Conservation (phyloP, 2,888 invertebrate genomes). For the Morpho helenor region DNA sequence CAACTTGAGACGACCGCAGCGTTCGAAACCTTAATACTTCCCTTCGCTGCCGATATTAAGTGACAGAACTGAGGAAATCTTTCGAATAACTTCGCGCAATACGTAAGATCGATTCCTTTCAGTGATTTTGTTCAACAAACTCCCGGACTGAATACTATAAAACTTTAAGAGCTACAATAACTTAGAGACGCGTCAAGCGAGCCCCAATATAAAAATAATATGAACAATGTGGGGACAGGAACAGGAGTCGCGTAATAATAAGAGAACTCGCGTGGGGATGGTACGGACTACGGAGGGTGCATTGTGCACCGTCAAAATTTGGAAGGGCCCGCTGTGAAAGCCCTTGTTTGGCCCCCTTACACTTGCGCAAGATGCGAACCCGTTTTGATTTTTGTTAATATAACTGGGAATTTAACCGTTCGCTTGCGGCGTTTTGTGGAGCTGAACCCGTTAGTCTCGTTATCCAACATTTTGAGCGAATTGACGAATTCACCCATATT, state of each 20-base stretch:
- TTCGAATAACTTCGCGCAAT: conserved; percentile 53
- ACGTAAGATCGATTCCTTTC: conserved; percentile 41
- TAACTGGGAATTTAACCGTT: conserved; percentile 55
- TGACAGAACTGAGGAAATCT: conserved; percentile 66
- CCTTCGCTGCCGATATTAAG: conserved; percentile 76
- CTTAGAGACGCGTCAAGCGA: conserved; percentile 64
- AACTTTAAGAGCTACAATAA: conserved; percentile 19
- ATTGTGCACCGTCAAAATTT: conserved; percentile 78
- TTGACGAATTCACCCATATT: too few species aligned
- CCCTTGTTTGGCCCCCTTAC: conserved; percentile 73
- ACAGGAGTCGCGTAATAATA: conserved; percentile 75
- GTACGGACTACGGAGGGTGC: conserved; percentile 65
- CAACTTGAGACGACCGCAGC: conserved; percentile 77
- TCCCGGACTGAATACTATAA: neutral
- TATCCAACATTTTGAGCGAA: neutral
- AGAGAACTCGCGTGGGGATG: conserved; percentile 77
- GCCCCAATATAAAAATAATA: conserved; percentile 67
- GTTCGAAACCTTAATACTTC: conserved; percentile 79
- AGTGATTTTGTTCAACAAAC: conserved; percentile 1
- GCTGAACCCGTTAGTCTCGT: conserved; percentile 37
- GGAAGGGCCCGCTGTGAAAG: conserved; percentile 72
- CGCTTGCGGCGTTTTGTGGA: conserved; percentile 54
- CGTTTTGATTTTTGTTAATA: conserved; percentile 74
- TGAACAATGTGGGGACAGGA: conserved; percentile 77
- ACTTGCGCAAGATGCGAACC: conserved; percentile 78